Base-by-base conservation (phyloP, 2,113 vertebrate species). In the Apteryx mantelli region DNA sequence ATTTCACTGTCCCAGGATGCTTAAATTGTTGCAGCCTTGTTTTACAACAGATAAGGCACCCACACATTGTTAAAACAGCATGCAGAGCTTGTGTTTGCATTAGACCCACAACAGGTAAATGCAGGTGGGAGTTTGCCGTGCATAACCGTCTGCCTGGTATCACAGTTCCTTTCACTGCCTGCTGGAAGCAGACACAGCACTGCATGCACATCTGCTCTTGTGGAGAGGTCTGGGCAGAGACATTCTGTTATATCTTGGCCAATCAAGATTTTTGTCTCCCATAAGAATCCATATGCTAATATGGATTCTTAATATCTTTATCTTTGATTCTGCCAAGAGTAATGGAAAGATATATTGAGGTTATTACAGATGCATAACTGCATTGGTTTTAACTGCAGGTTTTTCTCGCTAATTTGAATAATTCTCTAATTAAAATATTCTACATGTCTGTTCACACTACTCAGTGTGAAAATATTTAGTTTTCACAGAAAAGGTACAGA, bases 61-160 rank as follows among this genome's bases (percentile, higher is more conserved):
- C 28, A 36, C 14, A 22, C 11, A 12, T 11, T 38, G 28, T 63
- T 61, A 38, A 48, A 63, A 48, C 40, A 34, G 44, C 11, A 5
- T 6, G 44, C n/a, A 36, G 46, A 48, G 44, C 44, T 30, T 63
- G n/a, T 30, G 20, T 40, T 36, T 79, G 34, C 28, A 36, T 79
- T 30, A 32, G 60, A 48, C 26, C 60, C 38, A 10, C 77, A 52
- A 38, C 25, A 79, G 44, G 26, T 38, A 22, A 21, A 8, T 9
- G 48, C n/a, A 22, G 38, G 11, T 40, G 36, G 30, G 64, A 52
- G 40, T 78, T 68, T 70, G 13, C 2, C 0, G 32, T 3, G 7
- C 6, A 1, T 10, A 56, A 4, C 18, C 52, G 5, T n/a, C 21
- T 1, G 2, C 34, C 1, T 25, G 1, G 26, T 11, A 26, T 22